Conservation (phyloP, 2,888 invertebrate species). For the Volucella bombylans region DNA sequence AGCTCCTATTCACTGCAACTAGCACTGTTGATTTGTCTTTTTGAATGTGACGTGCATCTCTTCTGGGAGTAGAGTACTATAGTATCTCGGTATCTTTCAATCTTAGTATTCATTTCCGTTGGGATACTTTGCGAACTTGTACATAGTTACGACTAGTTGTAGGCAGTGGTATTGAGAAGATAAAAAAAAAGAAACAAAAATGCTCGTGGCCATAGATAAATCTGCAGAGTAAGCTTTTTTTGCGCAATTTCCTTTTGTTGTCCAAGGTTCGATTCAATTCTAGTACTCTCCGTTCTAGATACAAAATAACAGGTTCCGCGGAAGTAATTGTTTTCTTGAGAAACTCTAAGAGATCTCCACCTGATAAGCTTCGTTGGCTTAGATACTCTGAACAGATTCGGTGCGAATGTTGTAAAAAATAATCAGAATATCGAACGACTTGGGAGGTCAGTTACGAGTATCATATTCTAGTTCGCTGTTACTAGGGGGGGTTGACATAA, state of each 20-base stretch:
- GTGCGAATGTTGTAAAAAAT: too few relatives aligned
- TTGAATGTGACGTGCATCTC: neutral
- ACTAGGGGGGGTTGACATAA: too few relatives aligned
- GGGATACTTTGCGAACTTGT: neutral
- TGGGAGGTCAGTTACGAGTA: too few relatives aligned
- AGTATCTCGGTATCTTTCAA: constrained; percentile 23
- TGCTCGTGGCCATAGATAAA: constrained; percentile 9
- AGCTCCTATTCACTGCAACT: neutral
- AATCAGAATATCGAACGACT: too few relatives aligned
- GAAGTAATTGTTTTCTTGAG: constrained; percentile 9
- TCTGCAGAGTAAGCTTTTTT: neutral
- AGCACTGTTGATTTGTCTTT: neutral
- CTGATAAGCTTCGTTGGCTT: too few relatives aligned
- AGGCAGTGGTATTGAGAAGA: too few relatives aligned
- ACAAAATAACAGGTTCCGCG: constrained; percentile 25
- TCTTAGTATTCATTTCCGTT: constrained; percentile 33
- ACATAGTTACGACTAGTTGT: too few relatives aligned
- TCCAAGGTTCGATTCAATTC: constrained; percentile 12
- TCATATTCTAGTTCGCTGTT: too few relatives aligned
- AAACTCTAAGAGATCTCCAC: too few relatives aligned
- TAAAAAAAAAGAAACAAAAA: neutral
- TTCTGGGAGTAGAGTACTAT: constrained; percentile 7
- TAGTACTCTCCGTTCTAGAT: constrained; percentile 38
- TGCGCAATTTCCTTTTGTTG: constrained; percentile 47
- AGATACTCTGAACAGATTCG: too few relatives aligned